phyloP scores from a whole-genome alignment of 2,888 invertebrate genomes.

The Chymomyza caudatula region DNA sequence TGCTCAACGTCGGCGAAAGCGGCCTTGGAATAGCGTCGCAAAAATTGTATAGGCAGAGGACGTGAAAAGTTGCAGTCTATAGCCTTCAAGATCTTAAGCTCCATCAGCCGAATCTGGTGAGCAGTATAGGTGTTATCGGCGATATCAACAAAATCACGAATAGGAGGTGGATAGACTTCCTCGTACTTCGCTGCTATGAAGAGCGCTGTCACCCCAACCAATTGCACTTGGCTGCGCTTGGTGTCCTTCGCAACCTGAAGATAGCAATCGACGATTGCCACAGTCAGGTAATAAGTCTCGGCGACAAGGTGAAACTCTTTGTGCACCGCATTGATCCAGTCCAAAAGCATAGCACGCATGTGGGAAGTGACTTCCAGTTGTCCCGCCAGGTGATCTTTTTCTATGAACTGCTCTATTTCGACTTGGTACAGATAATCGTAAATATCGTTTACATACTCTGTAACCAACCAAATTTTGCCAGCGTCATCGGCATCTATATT shows the following conservation, averaged over 20 bases:
- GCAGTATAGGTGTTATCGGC: slow-evolving; percentile 91
- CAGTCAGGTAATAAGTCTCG: slow-evolving; percentile 92
- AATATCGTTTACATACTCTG: slow-evolving; percentile 92
- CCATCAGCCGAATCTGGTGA: slow-evolving; percentile 88
- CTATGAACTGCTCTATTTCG: too few species aligned
- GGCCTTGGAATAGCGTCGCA: too few species aligned
- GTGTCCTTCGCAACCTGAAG: slow-evolving; percentile 81
- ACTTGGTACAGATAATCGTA: slow-evolving; percentile 88
- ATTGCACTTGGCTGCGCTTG: slow-evolving; percentile 85
- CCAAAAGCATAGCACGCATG: too few species aligned
- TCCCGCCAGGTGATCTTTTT: too few species aligned
- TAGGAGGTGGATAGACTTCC: slow-evolving; percentile 92
- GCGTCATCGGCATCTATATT: slow-evolving; percentile 87
- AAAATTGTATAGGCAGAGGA: too few species aligned
- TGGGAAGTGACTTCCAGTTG: too few species aligned
- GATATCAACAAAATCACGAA: slow-evolving; percentile 93
- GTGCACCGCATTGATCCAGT: slow-evolving; percentile 97
- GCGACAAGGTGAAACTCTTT: slow-evolving; percentile 88
- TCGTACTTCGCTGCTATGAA: too few species aligned
- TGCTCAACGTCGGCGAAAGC: too few species aligned
- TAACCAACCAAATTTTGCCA: slow-evolving; percentile 86
- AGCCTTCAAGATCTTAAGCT: slow-evolving; percentile 85
- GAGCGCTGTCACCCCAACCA: slow-evolving; percentile 94
- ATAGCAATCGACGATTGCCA: slow-evolving; percentile 92
- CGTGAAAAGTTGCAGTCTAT: slow-evolving; percentile 89